Evolutionary conservation across 1,140 invertebrate genomes (phyloP), one percentile per base, ranked within the genome.

Genomic region (Trichonephila inaurata): DNA sequence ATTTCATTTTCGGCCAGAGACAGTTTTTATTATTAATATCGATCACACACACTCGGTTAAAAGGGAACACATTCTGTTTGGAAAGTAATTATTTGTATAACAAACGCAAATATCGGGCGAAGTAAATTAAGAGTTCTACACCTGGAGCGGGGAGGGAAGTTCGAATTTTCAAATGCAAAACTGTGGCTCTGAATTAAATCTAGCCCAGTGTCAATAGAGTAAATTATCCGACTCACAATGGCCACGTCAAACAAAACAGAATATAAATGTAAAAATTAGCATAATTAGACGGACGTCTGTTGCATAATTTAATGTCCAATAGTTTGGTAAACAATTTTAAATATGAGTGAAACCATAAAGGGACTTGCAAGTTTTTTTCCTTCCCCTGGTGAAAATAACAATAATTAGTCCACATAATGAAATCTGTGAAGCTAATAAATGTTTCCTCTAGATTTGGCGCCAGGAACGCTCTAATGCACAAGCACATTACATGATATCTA

Each of bases 1-100:
- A 77, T 77, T 90, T 90, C 51, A 77, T 77, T 90, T 91, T 60
- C 18, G 89, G 58, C 18, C 33, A 24, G 72, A 91, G 89, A 82
- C 69, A 72, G 89, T 21, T 62, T 82, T 69, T 81, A 28, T 91
- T 91, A 91, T 91, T 91, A 82, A 91, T 91, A 91, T 91, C 72
- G 89, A 91, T 91, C 72, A 12, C 10, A 24, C 24, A 69, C n/a
- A 69, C 66, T 69, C 66, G 21, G 66, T 69, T 69, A 69, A 69
- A 66, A 28, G n/a, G 66, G 24, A 66, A 12, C 18, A n/a, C 58
- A 60, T 51, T 58, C 51, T 28, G 24, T 86, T 86, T 58, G 44
- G 60, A 62, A 33, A 87, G 85, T 87, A 87, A 87, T 87, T 87
- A 87, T 87, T 87, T 87, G 60, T 62, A 87, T 87, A 87, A 87